Percentiles rank a stretch among this genome's conserved stretches.
Conservation (phyloP, 2,113 vertebrate species). For the Nycticebus coucang region DNA sequence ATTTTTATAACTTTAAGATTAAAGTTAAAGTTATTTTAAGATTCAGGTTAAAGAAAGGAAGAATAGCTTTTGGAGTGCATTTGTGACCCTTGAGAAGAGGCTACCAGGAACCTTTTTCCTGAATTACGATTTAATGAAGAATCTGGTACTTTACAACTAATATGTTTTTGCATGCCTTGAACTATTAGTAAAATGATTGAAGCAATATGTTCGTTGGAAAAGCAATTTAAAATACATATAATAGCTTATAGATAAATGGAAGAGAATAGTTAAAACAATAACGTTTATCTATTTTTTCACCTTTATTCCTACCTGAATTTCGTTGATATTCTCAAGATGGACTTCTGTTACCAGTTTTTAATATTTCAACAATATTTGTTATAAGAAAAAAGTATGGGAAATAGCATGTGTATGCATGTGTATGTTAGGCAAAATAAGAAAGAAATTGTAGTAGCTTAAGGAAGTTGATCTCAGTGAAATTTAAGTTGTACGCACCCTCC, state of each 20-base stretch:
- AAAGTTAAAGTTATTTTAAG: neutral
- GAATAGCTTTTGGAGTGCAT: neutral
- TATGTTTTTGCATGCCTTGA: neutral
- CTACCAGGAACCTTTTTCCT: neutral
- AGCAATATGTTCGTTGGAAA: neutral
- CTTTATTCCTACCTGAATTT: neutral
- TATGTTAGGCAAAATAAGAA: neutral
- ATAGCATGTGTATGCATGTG: neutral
- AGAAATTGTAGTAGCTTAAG: neutral
- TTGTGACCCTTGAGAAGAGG: neutral
- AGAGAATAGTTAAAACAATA: neutral
- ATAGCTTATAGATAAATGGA: neutral
- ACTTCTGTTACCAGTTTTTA: neutral
- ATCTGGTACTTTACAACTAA: neutral
- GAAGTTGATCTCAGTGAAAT: neutral
- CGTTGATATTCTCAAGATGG: neutral
- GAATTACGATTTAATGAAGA: neutral
- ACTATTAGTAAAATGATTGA: neutral
- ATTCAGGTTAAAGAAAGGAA: neutral
- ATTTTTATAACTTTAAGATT: neutral
- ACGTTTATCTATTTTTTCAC: neutral
- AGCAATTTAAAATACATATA: neutral
- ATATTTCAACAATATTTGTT: neutral
- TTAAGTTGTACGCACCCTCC: neutral
- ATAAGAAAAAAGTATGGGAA: neutral